Evolutionary conservation across 2,888 invertebrate genomes (phyloP).

Genomic region (Sceliomorpha sp.): DNA sequence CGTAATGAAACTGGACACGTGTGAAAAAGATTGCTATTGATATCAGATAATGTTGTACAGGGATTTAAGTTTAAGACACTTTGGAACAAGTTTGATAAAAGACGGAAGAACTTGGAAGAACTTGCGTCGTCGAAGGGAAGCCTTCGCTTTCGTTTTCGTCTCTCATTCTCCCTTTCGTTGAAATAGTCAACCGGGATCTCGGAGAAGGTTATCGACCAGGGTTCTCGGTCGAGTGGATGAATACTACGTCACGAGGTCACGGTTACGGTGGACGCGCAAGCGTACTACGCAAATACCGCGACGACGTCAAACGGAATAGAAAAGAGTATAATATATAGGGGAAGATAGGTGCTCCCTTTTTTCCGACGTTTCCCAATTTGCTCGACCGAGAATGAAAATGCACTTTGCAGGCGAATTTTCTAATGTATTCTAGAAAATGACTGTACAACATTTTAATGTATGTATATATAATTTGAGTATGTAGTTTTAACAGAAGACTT

Average conservation of each 20-base stretch:
- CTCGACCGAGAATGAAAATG: no score
- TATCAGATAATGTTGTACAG: no score
- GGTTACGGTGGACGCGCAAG: background rate
- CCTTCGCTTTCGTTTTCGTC: conserved; percentile 2
- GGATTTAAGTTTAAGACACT: no score
- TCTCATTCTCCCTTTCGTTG: conserved; percentile 1
- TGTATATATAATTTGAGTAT: no score
- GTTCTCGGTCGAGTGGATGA: conserved; percentile 4
- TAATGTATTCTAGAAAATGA: no score
- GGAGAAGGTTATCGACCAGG: conserved; percentile 6
- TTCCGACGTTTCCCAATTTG: background rate
- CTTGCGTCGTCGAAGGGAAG: background rate
- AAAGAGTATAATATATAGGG: background rate
- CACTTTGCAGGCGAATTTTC: no score
- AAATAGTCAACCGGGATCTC: conserved; percentile 1
- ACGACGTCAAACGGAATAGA: background rate
- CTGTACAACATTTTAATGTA: no score
- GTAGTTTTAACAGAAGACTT: no score
- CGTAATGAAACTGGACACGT: no score
- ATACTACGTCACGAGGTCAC: conserved; percentile 8
- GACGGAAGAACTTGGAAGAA: background rate
- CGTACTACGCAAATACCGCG: background rate
- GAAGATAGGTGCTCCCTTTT: background rate
- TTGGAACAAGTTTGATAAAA: background rate
- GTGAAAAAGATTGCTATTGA: no score